Evolutionary conservation across 1,140 invertebrate species (phyloP), one percentile per base, ranked within the genome.

Genomic region (Drosophila sechellia): DNA sequence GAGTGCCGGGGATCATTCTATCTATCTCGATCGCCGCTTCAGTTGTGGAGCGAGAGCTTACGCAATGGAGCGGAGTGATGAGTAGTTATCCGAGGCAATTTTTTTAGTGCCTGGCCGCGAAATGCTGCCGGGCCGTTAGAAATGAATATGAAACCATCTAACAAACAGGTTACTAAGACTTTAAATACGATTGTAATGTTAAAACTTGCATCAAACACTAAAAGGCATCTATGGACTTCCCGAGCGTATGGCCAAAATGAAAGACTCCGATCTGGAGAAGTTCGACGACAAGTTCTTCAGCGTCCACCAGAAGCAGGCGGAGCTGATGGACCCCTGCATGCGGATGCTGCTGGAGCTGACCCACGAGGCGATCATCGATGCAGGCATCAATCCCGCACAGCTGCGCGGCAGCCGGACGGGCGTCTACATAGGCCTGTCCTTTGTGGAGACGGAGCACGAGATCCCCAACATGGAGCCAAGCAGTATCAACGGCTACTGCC

Each of bases 291-390:
- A 95, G 27, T 98, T 98, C 92, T 99, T 99, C 93, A 97, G 97
- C 42, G 97, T 99, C 8, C 97, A 98, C 92, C 95, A 96, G 1
- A 98, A 98, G 93, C 97, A 99, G 92, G 98, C 98, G 0, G 94
- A 98, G 79, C 94, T 95, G 5, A 99, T 99, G 98, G 98, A 99
- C 92, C 98, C 98, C 13, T 98, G 99, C 92, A 93, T 99, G 58
- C 94, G 98, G 65, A 94, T 99, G 89, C 93, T 99, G n/a, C 93
- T 99, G 5, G 98, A 99, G 93, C 91, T 96, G 11, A 97, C 98
- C 8, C 95, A 99, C 92, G 98, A 99, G 93, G 96, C 97, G 1
- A 96, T 99, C 64, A 93, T 99, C 64, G 98, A 99, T 94, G 96
- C 98, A 55, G 98, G 98, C 83, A 90, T 97, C 17, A 98, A 98